Base-by-base conservation (phyloP, 2,797 vertebrate genomes). In the Lutjanus argentimaculatus region DNA sequence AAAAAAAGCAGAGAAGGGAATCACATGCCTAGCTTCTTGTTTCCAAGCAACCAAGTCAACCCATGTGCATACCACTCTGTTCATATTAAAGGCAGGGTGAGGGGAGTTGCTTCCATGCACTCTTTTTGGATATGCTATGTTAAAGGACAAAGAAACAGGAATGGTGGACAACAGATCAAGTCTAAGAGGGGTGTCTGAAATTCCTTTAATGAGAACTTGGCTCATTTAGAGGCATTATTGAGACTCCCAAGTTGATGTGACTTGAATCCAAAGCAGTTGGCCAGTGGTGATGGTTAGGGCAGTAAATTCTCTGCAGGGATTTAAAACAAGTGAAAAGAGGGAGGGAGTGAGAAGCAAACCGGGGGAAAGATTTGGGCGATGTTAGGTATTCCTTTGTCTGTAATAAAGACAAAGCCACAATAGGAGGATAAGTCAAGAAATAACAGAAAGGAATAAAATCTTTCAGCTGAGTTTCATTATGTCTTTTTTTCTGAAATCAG, bases 31-130 rank as follows among this genome's bases (percentile, higher is more conserved):
- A 70, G 75, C 85, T 91, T 85, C 86, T 74, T 88, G 94, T 96
- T 95, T 88, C 95, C 91, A 94, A 87, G 95, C 94, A 96, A 96
- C 95, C 67, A 75, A 87, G 81, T 88, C 80, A 75, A 89, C 81
- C 90, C 90, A 88, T 89, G 77, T 84, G 82, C 69, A 89, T 84
- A 87, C 80, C 51, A 71, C 89, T 85, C 77, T 66, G 65, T 79
- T 79, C 66, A 83, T 83, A 84, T 90, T 83, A 91, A 91, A 85
- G 73, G 68, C 69, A 81, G 58, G 59, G 74, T 80, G 70, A 79
- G 67, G 67, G 80, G 77, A 90, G 80, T 21, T 63, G 83, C 85
- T 90, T 89, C 56, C 53, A 68, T 80, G 72, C 82, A 40, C 68
- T 84, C 67, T 85, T 87, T 91, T 86, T 79, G 48, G 67, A 75